Base-by-base conservation (phyloP, 1,140 invertebrate species). In the Mizuhopecten yessoensis region DNA sequence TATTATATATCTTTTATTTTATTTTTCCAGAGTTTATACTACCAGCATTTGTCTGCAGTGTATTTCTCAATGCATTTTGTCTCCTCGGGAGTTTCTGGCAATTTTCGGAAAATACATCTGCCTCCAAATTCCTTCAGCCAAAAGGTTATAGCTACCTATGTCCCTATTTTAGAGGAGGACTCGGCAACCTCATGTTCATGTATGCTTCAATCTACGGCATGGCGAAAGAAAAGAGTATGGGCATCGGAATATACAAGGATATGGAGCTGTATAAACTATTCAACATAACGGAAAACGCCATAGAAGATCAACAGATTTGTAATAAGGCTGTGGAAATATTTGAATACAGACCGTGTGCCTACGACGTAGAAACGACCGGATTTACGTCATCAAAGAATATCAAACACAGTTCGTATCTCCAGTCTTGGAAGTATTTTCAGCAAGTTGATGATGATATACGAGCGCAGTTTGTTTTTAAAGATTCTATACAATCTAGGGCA, bases 381-480 rank as follows among this genome's bases (percentile, higher is more conserved):
- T 88, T 89, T 86, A 20, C 17, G 5, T 33, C 34, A 7, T 75
- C 34, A 34, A 57, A 39, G 34, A 57, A 92, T 86, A 89, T 90
- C 13, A 39, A 45, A 34, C 86, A 93, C 33, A 89, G 92, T 17
- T 89, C 92, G 0, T 94, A 93, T 88, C n/a, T 94, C 2, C 94
- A 94, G 39, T 93, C 93, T n/a, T 94, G 91, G 87, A 92, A 94
- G 90, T 94, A 94, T 87, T 94, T 94, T 49, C 17, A 87, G 11
- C 23, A 92, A 34, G 36, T 90, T n/a, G 89, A 91, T 86, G 42
- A 90, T 88, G 90, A 92, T 33, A 39, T 92, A 17, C 39, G 90
- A 34, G n/a, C 86, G 34, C 92, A 92, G 29, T 92, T 91, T 87
- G 36, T 34, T 11, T 93, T 93, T 49, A 88, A 42, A 34, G 34